Evolutionary conservation across 2,888 invertebrate species (phyloP).

Genomic region (Helleia helle): DNA sequence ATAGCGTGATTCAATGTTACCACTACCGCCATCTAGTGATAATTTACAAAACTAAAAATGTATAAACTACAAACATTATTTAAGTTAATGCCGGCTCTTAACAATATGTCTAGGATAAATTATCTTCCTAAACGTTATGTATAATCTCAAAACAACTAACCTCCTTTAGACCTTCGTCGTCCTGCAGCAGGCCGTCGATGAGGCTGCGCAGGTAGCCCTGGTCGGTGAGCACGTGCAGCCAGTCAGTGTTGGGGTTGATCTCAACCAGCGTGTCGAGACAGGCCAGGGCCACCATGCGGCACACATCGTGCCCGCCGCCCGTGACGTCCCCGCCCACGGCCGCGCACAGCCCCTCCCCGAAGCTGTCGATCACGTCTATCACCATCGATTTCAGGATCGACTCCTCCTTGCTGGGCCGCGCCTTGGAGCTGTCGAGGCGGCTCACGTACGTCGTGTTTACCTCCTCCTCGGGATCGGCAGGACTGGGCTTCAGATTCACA

Average conservation of each 20-base stretch:
- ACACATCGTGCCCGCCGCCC: constrained; percentile 87
- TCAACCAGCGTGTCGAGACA: constrained; percentile 86
- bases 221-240: constrained; percentile 54
- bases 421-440: constrained; percentile 76
- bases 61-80: too few relatives aligned
- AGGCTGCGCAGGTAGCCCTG: constrained; percentile 86
- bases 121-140: too few relatives aligned
- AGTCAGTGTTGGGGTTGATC: constrained; percentile 79
- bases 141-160: too few relatives aligned
- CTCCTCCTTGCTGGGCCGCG: constrained; percentile 38
- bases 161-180: constrained; percentile 79
- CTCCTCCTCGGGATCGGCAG: constrained; percentile 49
- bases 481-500: constrained; percentile 69
- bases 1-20: too few relatives aligned
- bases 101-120: too few relatives aligned
- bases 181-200: constrained; percentile 84
- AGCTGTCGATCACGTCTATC: constrained; percentile 74
- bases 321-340: constrained; percentile 89
- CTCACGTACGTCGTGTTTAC: constrained; percentile 74
- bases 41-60: too few relatives aligned
- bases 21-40: too few relatives aligned
- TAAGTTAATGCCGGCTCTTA: too few relatives aligned
- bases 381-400: constrained; percentile 57
- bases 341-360: constrained; percentile 87
- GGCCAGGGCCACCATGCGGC: constrained; percentile 89